Evolutionary conservation across 2,888 invertebrate genomes (phyloP).

Genomic region (Alsophila aescularia): DNA sequence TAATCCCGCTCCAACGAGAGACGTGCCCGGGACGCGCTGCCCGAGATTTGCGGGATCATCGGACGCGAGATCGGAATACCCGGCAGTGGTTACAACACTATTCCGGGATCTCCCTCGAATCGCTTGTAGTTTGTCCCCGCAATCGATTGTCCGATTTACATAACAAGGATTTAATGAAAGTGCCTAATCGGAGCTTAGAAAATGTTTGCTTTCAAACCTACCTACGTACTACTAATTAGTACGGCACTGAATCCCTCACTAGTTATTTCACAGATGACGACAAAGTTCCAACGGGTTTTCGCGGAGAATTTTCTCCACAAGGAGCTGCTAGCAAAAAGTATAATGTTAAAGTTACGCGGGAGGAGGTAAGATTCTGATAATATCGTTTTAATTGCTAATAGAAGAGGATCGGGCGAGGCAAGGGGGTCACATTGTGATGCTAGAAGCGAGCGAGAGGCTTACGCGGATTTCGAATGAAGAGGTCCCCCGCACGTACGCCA

Average conservation of each 20-base stretch:
- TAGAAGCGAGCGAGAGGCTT: conserved; percentile 49
- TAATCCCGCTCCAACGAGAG: conserved; percentile 62
- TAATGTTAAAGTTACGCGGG: conserved; percentile 57
- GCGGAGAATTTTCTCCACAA: conserved; percentile 20
- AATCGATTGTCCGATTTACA: conserved; percentile 27
- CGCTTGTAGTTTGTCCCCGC: conserved; percentile 18
- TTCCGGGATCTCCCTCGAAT: conserved; percentile 37
- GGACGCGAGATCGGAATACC: conserved; percentile 63
- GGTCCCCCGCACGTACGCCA: conserved; percentile 61
- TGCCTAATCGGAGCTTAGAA: conserved; percentile 27
- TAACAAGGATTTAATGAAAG: conserved; percentile 19
- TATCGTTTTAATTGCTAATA: conserved; percentile 75
- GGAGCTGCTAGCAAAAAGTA: conserved; percentile 39
- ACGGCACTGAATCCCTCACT: conserved; percentile 26
- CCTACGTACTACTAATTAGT: too few species aligned
- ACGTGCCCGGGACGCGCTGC: conserved; percentile 67
- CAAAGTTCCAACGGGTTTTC: conserved; percentile 16
- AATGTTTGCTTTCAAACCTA: conserved; percentile 23
- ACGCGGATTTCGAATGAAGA: conserved; percentile 63
- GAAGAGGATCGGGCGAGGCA: conserved; percentile 48
- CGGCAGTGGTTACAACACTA: conserved; percentile 60
- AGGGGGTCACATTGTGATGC: conserved; percentile 64
- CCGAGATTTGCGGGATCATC: conserved; percentile 75
- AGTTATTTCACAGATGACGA: conserved; percentile 34
- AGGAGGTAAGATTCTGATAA: conserved; percentile 67